Evolutionary conservation across 2,113 vertebrate species (phyloP).

Genomic region (Heloderma charlesbogerti): DNA sequence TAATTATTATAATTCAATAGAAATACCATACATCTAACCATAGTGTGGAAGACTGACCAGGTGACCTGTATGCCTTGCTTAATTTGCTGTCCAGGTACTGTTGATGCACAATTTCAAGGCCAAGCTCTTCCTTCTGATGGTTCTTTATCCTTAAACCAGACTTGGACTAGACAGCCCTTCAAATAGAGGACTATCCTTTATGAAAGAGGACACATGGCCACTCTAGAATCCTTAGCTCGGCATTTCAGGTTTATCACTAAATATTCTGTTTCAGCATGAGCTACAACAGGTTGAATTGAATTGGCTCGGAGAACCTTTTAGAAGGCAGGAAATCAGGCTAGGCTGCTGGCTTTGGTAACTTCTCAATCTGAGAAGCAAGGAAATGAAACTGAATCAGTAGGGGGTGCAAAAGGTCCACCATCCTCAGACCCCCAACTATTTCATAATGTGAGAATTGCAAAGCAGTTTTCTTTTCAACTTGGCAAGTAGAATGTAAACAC

Average conservation of each 20-base stretch:
- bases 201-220: too few species aligned
- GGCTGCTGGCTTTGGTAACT: background rate
- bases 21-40: too few species aligned
- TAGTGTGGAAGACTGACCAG: too few species aligned
- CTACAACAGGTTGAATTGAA: background rate
- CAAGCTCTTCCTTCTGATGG: too few species aligned
- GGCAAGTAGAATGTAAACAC: background rate
- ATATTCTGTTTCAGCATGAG: background rate
- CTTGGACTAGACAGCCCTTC: too few species aligned
- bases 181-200: too few species aligned
- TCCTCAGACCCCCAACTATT: background rate
- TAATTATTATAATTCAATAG: too few species aligned
- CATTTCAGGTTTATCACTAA: background rate
- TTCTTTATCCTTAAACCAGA: too few species aligned
- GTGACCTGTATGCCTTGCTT: too few species aligned
- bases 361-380: background rate
- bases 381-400: background rate
- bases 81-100: too few species aligned
- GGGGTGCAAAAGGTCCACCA: background rate
- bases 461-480: constrained; percentile 6
- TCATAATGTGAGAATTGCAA: constrained; percentile 1
- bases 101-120: too few species aligned
- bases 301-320: background rate
- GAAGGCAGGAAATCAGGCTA: background rate
- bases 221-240: background rate